Conservation (phyloP, 2,888 invertebrate species). For the Agrochola lychnidis region DNA sequence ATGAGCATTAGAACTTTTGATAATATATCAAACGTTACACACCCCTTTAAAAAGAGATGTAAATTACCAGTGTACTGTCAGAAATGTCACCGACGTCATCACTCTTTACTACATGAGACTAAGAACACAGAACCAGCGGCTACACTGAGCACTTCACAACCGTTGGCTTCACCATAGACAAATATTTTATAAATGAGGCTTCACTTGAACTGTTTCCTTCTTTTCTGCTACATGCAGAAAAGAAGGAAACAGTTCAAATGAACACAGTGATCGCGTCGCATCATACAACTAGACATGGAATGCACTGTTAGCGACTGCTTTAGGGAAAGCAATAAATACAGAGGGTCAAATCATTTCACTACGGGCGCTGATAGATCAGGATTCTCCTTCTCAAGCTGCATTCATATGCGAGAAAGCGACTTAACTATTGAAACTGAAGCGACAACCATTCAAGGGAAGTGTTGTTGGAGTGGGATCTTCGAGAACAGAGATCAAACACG, state of each 20-base stretch:
- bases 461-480: not conserved
- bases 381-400: constrained; percentile 59
- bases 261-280: constrained; percentile 4
- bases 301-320: not conserved
- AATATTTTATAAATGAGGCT: no score
- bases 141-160: not conserved
- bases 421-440: constrained; percentile 40
- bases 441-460: not conserved
- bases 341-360: not conserved
- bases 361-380: constrained; percentile 51
- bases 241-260: not conserved
- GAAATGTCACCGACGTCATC: not conserved
- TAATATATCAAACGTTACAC: no score
- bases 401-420: constrained; percentile 59
- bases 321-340: not conserved
- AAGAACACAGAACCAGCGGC: not conserved
- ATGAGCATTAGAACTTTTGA: no score
- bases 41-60: no score
- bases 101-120: not conserved
- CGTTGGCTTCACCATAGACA: not conserved
- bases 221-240: no score
- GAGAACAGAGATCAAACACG: constrained; percentile 1
- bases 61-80: no score
- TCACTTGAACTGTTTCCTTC: no score
- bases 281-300: constrained; percentile 20